A percentile compares a stretch with the other conserved stretches of the same genome.
These are phyloP conservation scores for Lampris incognitus DNA, from an alignment of 2,113 vertebrate species.

Conservation along the genomic window DNA sequence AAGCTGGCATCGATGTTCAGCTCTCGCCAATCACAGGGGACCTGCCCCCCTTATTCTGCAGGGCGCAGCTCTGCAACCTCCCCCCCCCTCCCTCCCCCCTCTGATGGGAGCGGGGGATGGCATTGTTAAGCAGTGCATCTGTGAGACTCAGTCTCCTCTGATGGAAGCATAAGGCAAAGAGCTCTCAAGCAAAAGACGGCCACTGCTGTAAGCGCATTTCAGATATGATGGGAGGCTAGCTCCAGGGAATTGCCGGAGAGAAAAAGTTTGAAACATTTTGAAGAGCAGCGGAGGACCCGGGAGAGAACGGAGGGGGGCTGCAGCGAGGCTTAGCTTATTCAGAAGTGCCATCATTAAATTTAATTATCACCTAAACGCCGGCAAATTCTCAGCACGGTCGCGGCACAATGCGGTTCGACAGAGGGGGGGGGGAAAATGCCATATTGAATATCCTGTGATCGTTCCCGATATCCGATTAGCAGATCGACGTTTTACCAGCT, in stretches of 20 bases:
- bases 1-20: constrained; percentile 99
- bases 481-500: constrained; percentile 64
- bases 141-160: constrained; percentile 99
- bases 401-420: constrained; percentile 63
- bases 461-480: constrained; percentile 62
- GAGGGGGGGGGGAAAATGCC: constrained; percentile 29
- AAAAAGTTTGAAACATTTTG: constrained; percentile 96
- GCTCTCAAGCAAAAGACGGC: constrained; percentile 98
- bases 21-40: constrained; percentile 99
- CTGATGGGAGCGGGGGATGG: constrained; percentile 98
- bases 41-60: constrained; percentile 99
- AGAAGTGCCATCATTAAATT: constrained; percentile 74
- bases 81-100: constrained; percentile 82
- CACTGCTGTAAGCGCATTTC: constrained; percentile 98
- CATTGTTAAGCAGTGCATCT: constrained; percentile 99
- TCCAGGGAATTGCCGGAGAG: constrained; percentile 87
- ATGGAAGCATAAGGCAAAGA: constrained; percentile 99
- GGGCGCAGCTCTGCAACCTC: constrained; percentile 97
- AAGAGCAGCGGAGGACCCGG: constrained; percentile 84
- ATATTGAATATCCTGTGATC: constrained; percentile 47
- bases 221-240: constrained; percentile 94
- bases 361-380: constrained; percentile 76
- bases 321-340: constrained; percentile 70
- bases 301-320: constrained; percentile 70
- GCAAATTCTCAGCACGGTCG: constrained; percentile 59